Conservation (phyloP, 2,797 vertebrate species). For the Prionace glauca region DNA sequence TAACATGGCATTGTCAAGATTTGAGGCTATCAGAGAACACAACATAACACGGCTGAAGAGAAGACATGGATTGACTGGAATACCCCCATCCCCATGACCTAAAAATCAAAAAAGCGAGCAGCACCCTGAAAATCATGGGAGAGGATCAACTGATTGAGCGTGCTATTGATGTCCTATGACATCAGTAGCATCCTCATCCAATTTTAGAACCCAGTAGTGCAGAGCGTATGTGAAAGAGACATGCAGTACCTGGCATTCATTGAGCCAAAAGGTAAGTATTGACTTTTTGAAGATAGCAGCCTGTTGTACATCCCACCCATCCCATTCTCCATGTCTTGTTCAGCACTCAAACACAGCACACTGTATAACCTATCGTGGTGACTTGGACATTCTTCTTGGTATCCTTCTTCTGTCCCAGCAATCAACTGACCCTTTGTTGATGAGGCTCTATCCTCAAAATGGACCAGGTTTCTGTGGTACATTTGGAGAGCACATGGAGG, state of each 20-base stretch:
- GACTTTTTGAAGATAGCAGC: background rate
- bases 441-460: background rate
- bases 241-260: background rate
- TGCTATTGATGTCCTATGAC: background rate
- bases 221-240: background rate
- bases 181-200: background rate
- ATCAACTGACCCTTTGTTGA: background rate
- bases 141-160: background rate
- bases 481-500: background rate
- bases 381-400: no score
- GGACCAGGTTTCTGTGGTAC: background rate
- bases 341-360: background rate
- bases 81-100: no score
- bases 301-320: background rate
- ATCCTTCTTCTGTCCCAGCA: background rate
- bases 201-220: background rate
- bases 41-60: background rate
- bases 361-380: background rate
- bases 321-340: background rate
- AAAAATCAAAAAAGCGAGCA: background rate
- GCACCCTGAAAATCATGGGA: background rate
- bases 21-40: no score
- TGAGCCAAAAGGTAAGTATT: background rate
- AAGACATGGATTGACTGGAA: background rate
- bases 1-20: no score